Base-by-base conservation (phyloP, 2,797 vertebrate genomes). In the Avahi laniger region DNA sequence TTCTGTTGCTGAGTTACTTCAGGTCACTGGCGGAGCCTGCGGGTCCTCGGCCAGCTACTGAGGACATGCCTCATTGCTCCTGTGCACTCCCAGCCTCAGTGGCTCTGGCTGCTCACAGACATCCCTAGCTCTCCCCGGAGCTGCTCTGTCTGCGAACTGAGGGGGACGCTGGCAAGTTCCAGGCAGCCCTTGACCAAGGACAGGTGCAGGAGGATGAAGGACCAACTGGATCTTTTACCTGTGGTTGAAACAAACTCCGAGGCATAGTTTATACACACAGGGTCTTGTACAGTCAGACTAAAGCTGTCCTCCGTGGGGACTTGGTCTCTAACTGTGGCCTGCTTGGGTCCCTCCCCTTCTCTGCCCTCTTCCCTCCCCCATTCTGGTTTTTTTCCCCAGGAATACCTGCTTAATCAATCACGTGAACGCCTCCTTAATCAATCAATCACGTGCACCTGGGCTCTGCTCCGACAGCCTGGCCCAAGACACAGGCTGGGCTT, bases 201-300 rank as follows among this genome's bases (percentile, higher is more conserved):
- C 26, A 18, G 41, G 18, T 70, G 9, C 2, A 89, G 15, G 3
- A 28, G 7, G 15, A 1, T 9, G 3, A 35, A 59, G 67, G 4
- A 18, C 12, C 22, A 3, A 13, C 46, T 48, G 30, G 4, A 26
- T 18, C 10, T 61, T 69, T 63, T 24, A 59, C 33, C 57, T 79
- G 78, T 18, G 15, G 0, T 2, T n/a, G 63, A 84, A 14, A 38
- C 35, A 59, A 30, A 26, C 10, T 46, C 10, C 50, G n/a, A 79
- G 30, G 9, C 7, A 28, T 11, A 11, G 11, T 78, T 91, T 81
- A 46, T 4, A 24, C 26, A 41, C 13, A 87, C 12, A 85, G 54
- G 17, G 13, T 38, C 33, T 10, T 14, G 0, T 0, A 5, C 28
- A 26, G 28, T 18, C 22, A 22, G 11, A 48, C 1, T 2, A 7